Conservation (phyloP, 2,113 vertebrate species). For the Scomber colias region DNA sequence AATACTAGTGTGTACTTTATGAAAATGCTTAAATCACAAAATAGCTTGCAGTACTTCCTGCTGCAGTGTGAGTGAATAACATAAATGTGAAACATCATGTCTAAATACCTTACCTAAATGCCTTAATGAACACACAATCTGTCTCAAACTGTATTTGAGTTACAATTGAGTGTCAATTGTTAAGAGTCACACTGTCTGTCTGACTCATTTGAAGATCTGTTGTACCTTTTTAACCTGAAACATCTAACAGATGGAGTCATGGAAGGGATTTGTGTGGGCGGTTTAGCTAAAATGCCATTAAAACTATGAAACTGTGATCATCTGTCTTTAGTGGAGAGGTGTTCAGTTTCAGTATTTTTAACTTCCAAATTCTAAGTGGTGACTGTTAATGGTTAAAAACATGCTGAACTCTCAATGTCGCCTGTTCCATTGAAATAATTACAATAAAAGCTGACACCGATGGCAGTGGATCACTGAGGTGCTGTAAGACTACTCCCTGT, state of each 20-base stretch:
- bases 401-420: not conserved
- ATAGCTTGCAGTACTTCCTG: not conserved
- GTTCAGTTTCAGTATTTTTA: conserved; percentile 35
- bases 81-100: not conserved
- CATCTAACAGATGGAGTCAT: conserved; percentile 36
- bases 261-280: conserved; percentile 19
- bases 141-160: conserved; percentile 2
- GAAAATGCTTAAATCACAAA: not conserved
- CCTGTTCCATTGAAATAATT: conserved; percentile 4
- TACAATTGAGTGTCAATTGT: conserved; percentile 3
- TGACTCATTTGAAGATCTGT: conserved; percentile 20
- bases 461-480: not conserved
- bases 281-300: conserved; percentile 15
- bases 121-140: conserved; percentile 20
- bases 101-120: not conserved
- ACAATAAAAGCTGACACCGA: conserved; percentile 17
- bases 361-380: conserved; percentile 18
- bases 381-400: conserved; percentile 7
- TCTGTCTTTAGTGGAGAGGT: conserved; percentile 38
- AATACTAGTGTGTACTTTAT: too few relatives aligned
- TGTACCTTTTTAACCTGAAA: conserved; percentile 58
- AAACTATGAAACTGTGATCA: conserved; percentile 16
- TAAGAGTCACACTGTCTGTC: conserved; percentile 16
- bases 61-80: not conserved
- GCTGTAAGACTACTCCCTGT: not conserved